Evolutionary conservation across 2,797 vertebrate species (phyloP).

Genomic region (Platalea minor): DNA sequence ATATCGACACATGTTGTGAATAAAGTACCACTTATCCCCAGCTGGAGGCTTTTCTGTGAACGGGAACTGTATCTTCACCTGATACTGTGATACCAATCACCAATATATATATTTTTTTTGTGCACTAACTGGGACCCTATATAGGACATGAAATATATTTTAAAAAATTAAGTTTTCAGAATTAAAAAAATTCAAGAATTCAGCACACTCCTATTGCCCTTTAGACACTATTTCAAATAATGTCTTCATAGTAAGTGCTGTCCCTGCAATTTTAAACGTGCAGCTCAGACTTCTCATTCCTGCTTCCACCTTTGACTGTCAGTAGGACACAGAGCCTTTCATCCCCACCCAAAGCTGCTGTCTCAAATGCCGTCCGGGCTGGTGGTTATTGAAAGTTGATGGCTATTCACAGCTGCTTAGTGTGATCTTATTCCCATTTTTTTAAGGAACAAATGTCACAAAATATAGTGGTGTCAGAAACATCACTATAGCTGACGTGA

Average conservation of each 20-base stretch:
- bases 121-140: neutral
- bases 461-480: neutral
- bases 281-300: neutral
- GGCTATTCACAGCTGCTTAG: conserved; percentile 10
- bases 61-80: neutral
- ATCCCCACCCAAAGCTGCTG: neutral
- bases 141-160: neutral
- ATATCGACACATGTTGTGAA: neutral
- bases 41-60: neutral
- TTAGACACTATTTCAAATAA: neutral
- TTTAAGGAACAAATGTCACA: conserved; percentile 14
- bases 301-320: neutral
- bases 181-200: neutral
- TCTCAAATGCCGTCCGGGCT: neutral
- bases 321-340: neutral
- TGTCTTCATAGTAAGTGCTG: neutral
- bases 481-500: neutral
- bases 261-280: neutral
- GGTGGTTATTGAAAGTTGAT: neutral
- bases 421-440: conserved; percentile 12
- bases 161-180: neutral
- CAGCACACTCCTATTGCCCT: neutral
- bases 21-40: neutral
- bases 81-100: neutral
- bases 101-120: neutral